phyloP scores from a whole-genome alignment of 1,140 invertebrate species.

The Uloborus diversus region DNA sequence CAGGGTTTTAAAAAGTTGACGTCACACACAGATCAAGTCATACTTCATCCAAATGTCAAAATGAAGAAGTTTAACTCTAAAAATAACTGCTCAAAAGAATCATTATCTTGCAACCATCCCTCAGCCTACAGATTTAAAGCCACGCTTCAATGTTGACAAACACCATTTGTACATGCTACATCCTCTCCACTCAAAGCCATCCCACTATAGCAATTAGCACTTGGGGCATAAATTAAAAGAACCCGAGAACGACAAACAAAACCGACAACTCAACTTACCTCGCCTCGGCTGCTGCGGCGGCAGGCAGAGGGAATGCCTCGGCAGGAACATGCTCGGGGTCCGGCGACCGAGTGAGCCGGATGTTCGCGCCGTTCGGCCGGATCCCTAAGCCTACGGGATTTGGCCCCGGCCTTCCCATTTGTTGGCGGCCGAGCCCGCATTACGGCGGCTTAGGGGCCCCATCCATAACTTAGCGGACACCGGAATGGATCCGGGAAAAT shows the following conservation, averaged over 20 bases:
- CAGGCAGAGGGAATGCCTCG: constrained; percentile 18
- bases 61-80: too few species aligned
- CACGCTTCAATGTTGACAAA: too few species aligned
- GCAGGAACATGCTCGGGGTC: constrained; percentile 47
- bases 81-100: too few species aligned
- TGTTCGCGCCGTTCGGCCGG: not conserved
- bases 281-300: constrained; percentile 8
- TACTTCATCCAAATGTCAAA: too few species aligned
- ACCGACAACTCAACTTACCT: too few species aligned
- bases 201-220: too few species aligned
- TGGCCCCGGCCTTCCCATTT: constrained; percentile 44
- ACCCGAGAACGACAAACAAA: not conserved
- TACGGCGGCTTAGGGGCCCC: constrained; percentile 40
- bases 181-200: too few species aligned
- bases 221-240: not conserved
- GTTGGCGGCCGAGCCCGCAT: constrained; percentile 37
- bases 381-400: constrained; percentile 50
- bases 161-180: too few species aligned
- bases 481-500: not conserved
- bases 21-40: too few species aligned
- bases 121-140: too few species aligned
- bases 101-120: too few species aligned
- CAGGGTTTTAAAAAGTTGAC: too few species aligned
- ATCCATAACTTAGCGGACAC: constrained; percentile 38
- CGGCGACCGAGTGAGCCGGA: constrained; percentile 37